phyloP scores from a whole-genome alignment of 1,140 invertebrate genomes.

The Reticulitermes speratus region DNA sequence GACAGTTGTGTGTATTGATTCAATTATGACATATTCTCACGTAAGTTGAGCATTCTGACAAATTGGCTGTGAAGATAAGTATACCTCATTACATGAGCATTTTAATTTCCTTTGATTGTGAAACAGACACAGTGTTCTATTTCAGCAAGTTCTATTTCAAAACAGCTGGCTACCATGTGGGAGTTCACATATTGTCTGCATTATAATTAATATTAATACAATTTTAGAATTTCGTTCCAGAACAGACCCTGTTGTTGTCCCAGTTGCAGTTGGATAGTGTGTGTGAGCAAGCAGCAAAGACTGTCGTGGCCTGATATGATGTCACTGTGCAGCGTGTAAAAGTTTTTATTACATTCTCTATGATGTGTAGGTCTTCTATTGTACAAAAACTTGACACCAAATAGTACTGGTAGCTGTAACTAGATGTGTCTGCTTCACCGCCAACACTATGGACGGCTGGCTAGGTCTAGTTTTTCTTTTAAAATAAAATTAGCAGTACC shows the following conservation, averaged over 20 bases:
- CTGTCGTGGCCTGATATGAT: not conserved
- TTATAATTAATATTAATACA: no score
- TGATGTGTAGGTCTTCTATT: not conserved
- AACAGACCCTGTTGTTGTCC: not conserved
- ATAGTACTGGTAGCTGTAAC: not conserved
- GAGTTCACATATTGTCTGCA: no score
- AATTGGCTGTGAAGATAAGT: no score
- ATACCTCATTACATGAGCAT: no score
- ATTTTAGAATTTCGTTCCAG: no score
- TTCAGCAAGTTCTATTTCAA: no score
- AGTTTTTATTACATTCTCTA: not conserved
- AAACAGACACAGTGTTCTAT: no score
- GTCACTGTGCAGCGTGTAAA: not conserved
- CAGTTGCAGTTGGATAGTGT: not conserved
- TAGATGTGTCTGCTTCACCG: not conserved
- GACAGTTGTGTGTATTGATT: no score
- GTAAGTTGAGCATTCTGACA: no score
- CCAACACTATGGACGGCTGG: not conserved
- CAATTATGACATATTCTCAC: no score
- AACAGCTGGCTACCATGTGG: no score
- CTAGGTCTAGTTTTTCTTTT: not conserved
- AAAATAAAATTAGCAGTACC: not conserved
- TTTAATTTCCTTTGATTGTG: no score
- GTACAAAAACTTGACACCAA: conserved; percentile 11
- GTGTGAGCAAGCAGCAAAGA: not conserved